Conservation (phyloP, 1,140 invertebrate genomes). For the Trialeurodes vaporariorum region DNA sequence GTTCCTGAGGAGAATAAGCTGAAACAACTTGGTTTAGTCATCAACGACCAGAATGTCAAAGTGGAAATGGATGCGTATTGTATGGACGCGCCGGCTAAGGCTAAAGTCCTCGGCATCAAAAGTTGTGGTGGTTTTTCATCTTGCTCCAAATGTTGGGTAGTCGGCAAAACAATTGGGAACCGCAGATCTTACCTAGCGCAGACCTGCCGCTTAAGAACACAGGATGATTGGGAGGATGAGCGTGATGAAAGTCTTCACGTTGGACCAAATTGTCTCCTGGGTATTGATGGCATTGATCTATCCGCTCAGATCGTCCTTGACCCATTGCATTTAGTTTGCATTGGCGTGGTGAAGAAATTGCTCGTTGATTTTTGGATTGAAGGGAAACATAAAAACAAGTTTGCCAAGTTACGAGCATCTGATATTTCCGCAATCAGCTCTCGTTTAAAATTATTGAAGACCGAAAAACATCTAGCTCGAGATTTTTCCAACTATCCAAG, state of each 20-base stretch:
- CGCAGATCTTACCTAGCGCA: constrained; percentile 11
- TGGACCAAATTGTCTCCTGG: constrained; percentile 24
- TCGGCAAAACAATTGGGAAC: constrained; percentile 10
- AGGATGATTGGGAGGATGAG: constrained; percentile 23
- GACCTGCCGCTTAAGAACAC: constrained; percentile 20
- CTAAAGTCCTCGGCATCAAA: constrained; percentile 14
- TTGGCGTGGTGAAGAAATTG: constrained; percentile 34
- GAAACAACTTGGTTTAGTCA: constrained; percentile 6
- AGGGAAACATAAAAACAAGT: background rate
- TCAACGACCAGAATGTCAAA: constrained; percentile 5
- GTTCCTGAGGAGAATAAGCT: constrained; percentile 17
- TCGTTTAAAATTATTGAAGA: background rate
- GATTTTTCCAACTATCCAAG: constrained; percentile 27
- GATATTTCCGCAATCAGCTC: background rate
- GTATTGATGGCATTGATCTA: constrained; percentile 27
- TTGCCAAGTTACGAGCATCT: background rate
- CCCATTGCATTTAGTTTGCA: constrained; percentile 34
- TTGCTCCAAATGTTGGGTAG: constrained; percentile 13
- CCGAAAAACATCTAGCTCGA: constrained; percentile 11
- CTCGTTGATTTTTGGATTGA: constrained; percentile 15
- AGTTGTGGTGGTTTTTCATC: constrained; percentile 12
- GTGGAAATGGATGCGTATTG: constrained; percentile 12
- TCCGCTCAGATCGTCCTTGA: constrained; percentile 30
- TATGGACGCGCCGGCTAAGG: constrained; percentile 18
- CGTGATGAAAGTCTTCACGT: constrained; percentile 30